These are phyloP conservation scores for Fregetta grallaria DNA, from an alignment of 2,113 vertebrate genomes.

Conservation along the genomic window DNA sequence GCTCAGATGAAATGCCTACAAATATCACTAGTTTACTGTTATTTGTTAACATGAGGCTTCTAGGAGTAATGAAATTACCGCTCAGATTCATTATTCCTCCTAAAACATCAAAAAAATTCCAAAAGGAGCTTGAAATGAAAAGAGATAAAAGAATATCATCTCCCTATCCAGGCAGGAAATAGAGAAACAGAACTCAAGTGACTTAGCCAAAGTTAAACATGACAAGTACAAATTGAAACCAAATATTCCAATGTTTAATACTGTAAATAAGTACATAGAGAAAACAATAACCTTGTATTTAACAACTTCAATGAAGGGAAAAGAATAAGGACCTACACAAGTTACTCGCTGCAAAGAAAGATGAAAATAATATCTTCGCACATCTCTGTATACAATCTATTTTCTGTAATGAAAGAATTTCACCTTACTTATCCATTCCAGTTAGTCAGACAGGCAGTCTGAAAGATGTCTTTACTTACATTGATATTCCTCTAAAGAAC, in stretches of 20 bases:
- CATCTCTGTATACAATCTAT: not conserved
- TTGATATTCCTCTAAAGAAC: not conserved
- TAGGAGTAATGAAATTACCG: not conserved
- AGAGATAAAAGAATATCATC: not conserved
- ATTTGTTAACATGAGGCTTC: not conserved
- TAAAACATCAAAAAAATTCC: not conserved
- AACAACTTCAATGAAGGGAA: not conserved
- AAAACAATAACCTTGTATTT: not conserved
- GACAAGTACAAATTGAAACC: not conserved
- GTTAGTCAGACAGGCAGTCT: not conserved
- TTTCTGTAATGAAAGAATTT: conserved; percentile 12
- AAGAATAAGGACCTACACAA: not conserved
- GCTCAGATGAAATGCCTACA: not conserved
- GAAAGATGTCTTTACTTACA: conserved; percentile 3
- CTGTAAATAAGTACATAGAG: not conserved
- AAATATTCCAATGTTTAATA: not conserved
- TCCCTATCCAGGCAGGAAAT: not conserved
- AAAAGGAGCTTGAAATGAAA: not conserved
- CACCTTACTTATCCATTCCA: not conserved
- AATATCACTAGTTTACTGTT: not conserved
- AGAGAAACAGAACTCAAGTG: not conserved
- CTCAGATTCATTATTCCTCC: not conserved
- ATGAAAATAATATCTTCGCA: not conserved
- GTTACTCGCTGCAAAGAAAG: not conserved
- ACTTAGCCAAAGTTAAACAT: not conserved